Base-by-base conservation (phyloP, 2,797 vertebrate genomes). In the Valencia hispanica region DNA sequence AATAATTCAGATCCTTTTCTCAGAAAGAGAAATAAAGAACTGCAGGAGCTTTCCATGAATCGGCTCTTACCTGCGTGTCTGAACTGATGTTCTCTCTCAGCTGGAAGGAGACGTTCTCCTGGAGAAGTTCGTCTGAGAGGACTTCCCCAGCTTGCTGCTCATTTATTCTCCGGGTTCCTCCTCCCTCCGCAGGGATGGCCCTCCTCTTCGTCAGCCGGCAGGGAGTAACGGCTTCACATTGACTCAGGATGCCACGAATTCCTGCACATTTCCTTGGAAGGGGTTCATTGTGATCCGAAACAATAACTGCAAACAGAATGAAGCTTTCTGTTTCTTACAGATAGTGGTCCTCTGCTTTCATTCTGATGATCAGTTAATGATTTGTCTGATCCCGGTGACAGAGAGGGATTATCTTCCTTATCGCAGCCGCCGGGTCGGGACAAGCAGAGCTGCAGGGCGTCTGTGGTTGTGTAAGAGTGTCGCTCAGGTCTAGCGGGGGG, bases 201-300 rank as follows among this genome's bases (percentile, higher is more conserved):
- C 65, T 25, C 39, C 9, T 25, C 18, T 75, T 63, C 70, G 1
- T 14, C 0, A 14, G 72, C 48, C 51, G 68, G 6, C 66, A 70
- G 74, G 34, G 34, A 66, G 47, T 63, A 47, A 41, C 30, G 5
- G 48, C 68, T 0, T 0, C 20, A 32, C 50, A 55, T 32, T 0
- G 59, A 5, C n/a, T 30, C 79, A 75, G 86, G 78, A 88, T 89
- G 82, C 75, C 84, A 57, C 47, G 45, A 84, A 92, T 93, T 93
- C 92, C 89, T 88, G 65, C n/a, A 18, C 1, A 74, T 18, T 91
- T 89, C 89, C 89, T 87, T 1, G 4, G 50, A 75, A 1, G 0
- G 0, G 2, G 9, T 65, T 78, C 57, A 83, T 91, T 92, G 91
- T 92, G 36, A 32, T 75, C 1, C 69, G 3, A 76, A 76, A 91